phyloP scores from a whole-genome alignment of 2,888 invertebrate genomes.

The Parnassius apollo region DNA sequence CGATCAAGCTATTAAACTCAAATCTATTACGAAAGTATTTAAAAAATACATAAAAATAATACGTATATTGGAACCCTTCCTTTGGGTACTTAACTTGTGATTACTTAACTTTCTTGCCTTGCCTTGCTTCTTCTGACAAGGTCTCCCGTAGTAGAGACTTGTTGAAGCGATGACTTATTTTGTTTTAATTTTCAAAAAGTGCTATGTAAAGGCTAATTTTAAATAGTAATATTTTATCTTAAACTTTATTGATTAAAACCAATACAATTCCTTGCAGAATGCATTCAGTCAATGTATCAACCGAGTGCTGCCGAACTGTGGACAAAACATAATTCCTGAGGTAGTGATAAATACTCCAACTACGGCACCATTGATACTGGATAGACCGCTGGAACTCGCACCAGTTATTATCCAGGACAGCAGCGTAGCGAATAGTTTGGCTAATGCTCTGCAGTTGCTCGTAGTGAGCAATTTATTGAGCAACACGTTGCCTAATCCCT shows the following conservation, averaged over 20 bases:
- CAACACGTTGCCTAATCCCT: constrained; percentile 49
- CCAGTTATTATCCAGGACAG: constrained; percentile 59
- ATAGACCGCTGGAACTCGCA: constrained; percentile 33
- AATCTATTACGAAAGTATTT: too few species aligned
- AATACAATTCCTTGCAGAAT: constrained; percentile 41
- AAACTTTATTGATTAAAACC: background rate
- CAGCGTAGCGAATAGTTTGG: constrained; percentile 62
- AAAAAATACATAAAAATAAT: too few species aligned
- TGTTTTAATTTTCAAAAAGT: too few species aligned
- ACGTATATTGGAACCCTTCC: too few species aligned
- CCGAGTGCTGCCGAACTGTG: constrained; percentile 42
- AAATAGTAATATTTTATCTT: background rate
- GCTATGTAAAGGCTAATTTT: background rate
- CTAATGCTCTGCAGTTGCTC: constrained; percentile 61
- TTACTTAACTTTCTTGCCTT: too few species aligned
- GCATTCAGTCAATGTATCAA: constrained; percentile 49
- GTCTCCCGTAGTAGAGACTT: too few species aligned
- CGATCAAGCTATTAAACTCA: too few species aligned
- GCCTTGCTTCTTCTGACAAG: too few species aligned
- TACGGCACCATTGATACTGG: constrained; percentile 26
- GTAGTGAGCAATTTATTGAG: constrained; percentile 63
- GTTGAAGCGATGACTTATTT: too few species aligned
- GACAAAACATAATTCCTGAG: constrained; percentile 35
- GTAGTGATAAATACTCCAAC: constrained; percentile 31
- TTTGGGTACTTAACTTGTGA: too few species aligned